Evolutionary conservation across 1,140 invertebrate species (phyloP).

Genomic region (Coelopa frigida): DNA sequence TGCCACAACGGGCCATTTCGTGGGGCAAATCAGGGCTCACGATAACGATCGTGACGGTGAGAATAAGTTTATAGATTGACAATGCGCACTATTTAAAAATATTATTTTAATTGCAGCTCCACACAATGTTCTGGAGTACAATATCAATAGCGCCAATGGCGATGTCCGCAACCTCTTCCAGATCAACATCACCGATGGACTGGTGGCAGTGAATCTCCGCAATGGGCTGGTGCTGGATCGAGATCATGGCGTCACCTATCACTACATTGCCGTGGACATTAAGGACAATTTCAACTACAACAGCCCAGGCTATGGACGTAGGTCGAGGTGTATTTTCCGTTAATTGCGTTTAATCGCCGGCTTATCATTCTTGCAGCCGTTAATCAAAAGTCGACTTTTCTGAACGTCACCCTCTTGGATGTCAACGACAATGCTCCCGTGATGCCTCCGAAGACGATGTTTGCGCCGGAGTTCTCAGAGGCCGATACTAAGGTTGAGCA

Average conservation of each 20-base stretch:
- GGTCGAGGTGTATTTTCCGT: too few relatives aligned
- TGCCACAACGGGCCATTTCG: conserved; percentile 29
- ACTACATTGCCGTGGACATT: conserved; percentile 46
- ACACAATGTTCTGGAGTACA: conserved; percentile 39
- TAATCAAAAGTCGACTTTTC: conserved; percentile 25
- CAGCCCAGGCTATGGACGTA: conserved; percentile 5
- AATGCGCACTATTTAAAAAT: neutral
- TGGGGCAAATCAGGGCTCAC: conserved; percentile 36
- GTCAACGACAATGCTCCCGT: conserved; percentile 52
- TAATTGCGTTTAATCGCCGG: too few relatives aligned
- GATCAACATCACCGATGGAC: conserved; percentile 43
- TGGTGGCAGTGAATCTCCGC: conserved; percentile 42
- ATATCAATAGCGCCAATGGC: conserved; percentile 31
- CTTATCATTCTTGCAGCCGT: conserved; percentile 4
- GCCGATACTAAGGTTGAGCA: conserved; percentile 36
- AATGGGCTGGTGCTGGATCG: conserved; percentile 44
- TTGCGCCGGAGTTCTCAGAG: conserved; percentile 44
- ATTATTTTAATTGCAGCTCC: conserved; percentile 30
- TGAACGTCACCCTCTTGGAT: conserved; percentile 43
- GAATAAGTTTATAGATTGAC: conserved; percentile 3
- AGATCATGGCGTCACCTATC: conserved; percentile 42
- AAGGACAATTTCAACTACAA: conserved; percentile 44
- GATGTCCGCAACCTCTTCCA: conserved; percentile 46
- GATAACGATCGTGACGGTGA: conserved; percentile 52
- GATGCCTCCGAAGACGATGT: conserved; percentile 32